phyloP scores from a whole-genome alignment of 1,140 invertebrate genomes.

The Laupala kohalensis region DNA sequence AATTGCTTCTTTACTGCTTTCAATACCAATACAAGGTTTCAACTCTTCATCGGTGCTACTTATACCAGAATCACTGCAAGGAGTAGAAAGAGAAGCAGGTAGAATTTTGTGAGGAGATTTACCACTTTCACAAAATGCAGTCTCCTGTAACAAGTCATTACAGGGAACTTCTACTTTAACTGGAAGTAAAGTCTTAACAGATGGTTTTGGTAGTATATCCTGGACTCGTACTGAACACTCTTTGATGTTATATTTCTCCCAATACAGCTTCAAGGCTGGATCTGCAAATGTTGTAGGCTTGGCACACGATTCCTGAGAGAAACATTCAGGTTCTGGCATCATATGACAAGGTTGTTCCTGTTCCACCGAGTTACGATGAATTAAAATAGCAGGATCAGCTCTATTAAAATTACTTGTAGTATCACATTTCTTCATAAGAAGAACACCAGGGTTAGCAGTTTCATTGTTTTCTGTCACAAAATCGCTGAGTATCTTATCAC shows the following conservation, averaged over 20 bases:
- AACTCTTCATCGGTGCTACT: constrained; percentile 20
- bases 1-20: background rate
- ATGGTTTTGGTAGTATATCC: constrained; percentile 20
- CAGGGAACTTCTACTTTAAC: constrained; percentile 7
- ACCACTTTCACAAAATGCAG: constrained; percentile 1
- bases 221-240: constrained; percentile 31
- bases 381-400: background rate
- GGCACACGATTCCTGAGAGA: background rate
- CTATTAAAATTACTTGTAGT: background rate
- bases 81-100: constrained; percentile 2
- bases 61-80: constrained; percentile 17
- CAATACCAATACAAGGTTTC: constrained; percentile 11
- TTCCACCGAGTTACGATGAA: background rate
- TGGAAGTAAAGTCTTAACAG: background rate
- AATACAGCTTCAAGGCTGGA: constrained; percentile 1
- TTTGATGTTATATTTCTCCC: constrained; percentile 28
- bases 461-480: background rate
- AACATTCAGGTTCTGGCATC: background rate
- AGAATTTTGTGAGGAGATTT: constrained; percentile 3
- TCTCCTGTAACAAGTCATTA: constrained; percentile 1
- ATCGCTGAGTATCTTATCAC: background rate
- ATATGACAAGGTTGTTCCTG: background rate
- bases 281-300: background rate
- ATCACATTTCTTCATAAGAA: background rate
- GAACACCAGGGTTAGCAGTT: background rate